A percentile compares a stretch with the other conserved stretches of the same genome.
phyloP scores from a whole-genome alignment of 2,888 invertebrate species.

The Drosophila mulleri region DNA sequence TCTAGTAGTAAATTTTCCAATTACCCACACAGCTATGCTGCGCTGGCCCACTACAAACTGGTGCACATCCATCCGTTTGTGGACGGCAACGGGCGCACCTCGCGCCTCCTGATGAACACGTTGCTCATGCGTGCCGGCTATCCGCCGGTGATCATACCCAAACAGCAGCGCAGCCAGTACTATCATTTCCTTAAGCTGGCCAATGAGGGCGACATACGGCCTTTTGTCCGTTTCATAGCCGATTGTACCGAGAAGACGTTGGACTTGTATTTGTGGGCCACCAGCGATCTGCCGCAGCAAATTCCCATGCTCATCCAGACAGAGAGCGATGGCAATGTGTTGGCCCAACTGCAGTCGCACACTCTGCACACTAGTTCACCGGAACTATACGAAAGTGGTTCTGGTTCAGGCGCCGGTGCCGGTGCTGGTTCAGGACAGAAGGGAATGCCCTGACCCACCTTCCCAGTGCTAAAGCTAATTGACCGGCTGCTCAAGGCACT shows the following conservation, averaged over 20 bases:
- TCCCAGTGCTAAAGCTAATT: constrained; percentile 3
- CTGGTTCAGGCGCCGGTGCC: constrained; percentile 54
- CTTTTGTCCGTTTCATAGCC: constrained; percentile 98
- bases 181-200: constrained; percentile 96
- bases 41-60: constrained; percentile 97
- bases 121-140: constrained; percentile 97
- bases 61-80: constrained; percentile 99
- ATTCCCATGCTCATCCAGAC: constrained; percentile 88
- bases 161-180: constrained; percentile 93
- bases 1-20: not conserved
- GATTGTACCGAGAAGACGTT: constrained; percentile 95
- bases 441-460: constrained; percentile 66
- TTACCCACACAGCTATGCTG: constrained; percentile 90
- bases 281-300: constrained; percentile 89
- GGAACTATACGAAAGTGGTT: constrained; percentile 40
- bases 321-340: constrained; percentile 75
- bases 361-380: constrained; percentile 23
- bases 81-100: constrained; percentile 98
- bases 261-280: constrained; percentile 94
- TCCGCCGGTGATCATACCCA: constrained; percentile 97
- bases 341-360: constrained; percentile 62
- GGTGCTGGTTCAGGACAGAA: constrained; percentile 24
- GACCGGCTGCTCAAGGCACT: constrained; percentile 19
- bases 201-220: constrained; percentile 97
- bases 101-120: constrained; percentile 97